phyloP scores from a whole-genome alignment of 1,140 invertebrate genomes.

The Camponotus vicinus region DNA sequence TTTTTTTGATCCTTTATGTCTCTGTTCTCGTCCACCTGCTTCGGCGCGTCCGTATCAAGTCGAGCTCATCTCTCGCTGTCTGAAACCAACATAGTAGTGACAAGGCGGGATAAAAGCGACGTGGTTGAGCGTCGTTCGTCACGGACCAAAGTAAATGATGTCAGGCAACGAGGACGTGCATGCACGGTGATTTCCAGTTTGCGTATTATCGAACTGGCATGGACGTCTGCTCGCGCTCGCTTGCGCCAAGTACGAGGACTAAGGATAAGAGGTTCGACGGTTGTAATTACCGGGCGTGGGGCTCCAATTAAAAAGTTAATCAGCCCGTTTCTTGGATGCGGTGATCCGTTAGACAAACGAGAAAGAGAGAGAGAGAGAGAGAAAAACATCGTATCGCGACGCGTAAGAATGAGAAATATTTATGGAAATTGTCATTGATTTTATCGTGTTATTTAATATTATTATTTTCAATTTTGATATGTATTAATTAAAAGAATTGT shows the following conservation, averaged over 20 bases:
- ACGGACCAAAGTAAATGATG: conserved; percentile 46
- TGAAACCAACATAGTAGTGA: conserved; percentile 73
- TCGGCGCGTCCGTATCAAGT: conserved; percentile 17
- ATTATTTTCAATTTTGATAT: conserved; percentile 10
- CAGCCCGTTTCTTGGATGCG: conserved; percentile 69
- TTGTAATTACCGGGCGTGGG: conserved; percentile 75
- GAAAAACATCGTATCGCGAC: not conserved
- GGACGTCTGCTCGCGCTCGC: conserved; percentile 20
- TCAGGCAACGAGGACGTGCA: not conserved
- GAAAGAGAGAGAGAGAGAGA: not conserved
- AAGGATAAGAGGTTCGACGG: conserved; percentile 54
- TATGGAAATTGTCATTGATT: not conserved
- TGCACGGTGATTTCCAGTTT: conserved; percentile 53
- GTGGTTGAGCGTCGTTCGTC: conserved; percentile 41
- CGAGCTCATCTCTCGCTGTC: conserved; percentile 59
- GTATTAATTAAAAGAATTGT: not conserved
- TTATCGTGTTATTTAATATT: not conserved
- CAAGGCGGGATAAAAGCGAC: conserved; percentile 56
- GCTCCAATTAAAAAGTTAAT: conserved; percentile 84
- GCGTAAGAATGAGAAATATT: conserved; percentile 6
- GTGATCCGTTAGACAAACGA: conserved; percentile 50
- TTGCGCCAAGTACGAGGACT: conserved; percentile 35
- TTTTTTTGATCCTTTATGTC: conserved; percentile 22
- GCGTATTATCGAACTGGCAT: conserved; percentile 54
- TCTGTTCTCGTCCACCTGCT: conserved; percentile 20